phyloP scores from a whole-genome alignment of 2,797 vertebrate genomes.

The Pangasius larnaudii region DNA sequence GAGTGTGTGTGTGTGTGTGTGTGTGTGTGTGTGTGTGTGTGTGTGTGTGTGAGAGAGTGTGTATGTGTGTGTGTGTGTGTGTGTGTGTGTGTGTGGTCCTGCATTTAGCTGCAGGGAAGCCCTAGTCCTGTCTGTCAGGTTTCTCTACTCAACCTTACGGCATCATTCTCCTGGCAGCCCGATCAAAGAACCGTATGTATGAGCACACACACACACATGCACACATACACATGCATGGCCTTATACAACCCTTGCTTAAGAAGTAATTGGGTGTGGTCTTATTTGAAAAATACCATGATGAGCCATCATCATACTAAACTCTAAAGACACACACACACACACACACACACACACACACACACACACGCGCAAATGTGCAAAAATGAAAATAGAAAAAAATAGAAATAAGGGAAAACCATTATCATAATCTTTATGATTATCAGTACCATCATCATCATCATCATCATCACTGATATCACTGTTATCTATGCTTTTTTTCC shows the following conservation, averaged over 20 bases:
- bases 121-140: conserved; percentile 76
- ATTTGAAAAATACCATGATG: conserved; percentile 53
- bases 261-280: conserved; percentile 53
- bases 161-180: conserved; percentile 64
- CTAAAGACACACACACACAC: conserved; percentile 9
- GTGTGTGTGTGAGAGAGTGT: conserved; percentile 46
- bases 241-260: conserved; percentile 56
- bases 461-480: background rate
- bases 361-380: background rate
- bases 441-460: background rate
- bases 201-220: conserved; percentile 48
- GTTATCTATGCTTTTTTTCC: background rate
- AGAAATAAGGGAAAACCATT: background rate
- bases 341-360: conserved; percentile 15
- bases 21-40: conserved; percentile 51
- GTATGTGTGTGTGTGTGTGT: conserved; percentile 51
- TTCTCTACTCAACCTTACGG: conserved; percentile 70
- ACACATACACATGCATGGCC: conserved; percentile 38
- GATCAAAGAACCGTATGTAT: conserved; percentile 58
- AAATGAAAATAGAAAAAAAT: background rate
- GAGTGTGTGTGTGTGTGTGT: conserved; percentile 52
- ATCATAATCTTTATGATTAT: background rate
- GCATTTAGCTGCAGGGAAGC: conserved; percentile 57
- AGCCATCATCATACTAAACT: conserved; percentile 31
- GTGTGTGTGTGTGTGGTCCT: conserved; percentile 47